These are phyloP conservation scores for Oophaga sylvatica DNA, from an alignment of 2,797 vertebrate genomes.

Conservation along the genomic window DNA sequence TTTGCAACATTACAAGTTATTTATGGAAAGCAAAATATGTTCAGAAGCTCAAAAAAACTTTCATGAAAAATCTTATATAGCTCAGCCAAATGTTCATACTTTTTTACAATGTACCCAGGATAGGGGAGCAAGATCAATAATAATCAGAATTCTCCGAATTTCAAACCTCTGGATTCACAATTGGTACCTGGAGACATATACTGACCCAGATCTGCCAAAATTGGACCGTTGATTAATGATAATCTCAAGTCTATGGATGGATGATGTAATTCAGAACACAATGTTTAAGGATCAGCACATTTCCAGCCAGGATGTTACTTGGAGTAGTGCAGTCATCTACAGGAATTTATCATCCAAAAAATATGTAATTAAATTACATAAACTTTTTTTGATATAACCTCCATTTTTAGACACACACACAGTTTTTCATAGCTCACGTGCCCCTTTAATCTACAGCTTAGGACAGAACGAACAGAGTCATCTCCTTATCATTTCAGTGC, in stretches of 20 bases:
- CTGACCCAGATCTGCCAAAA: background rate
- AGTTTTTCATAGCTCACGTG: background rate
- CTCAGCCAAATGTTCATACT: too few relatives aligned
- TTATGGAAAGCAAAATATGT: background rate
- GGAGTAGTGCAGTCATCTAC: too few relatives aligned
- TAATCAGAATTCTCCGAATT: background rate
- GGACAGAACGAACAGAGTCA: background rate
- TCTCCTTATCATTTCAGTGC: background rate
- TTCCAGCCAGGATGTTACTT: too few relatives aligned
- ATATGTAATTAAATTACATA: too few relatives aligned
- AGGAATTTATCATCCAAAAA: too few relatives aligned
- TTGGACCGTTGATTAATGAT: background rate
- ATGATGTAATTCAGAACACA: background rate
- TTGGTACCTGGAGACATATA: background rate
- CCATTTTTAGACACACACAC: too few relatives aligned
- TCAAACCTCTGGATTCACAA: background rate
- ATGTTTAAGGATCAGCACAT: background rate
- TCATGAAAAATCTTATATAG: too few relatives aligned
- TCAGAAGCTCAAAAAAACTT: too few relatives aligned
- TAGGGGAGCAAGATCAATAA: too few relatives aligned
- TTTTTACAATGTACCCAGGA: too few relatives aligned
- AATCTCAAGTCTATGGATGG: background rate
- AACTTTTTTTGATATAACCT: too few relatives aligned
- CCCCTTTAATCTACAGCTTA: background rate
- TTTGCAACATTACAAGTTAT: background rate